phyloP scores from a whole-genome alignment of 2,113 vertebrate species.

The Coturnix japonica region DNA sequence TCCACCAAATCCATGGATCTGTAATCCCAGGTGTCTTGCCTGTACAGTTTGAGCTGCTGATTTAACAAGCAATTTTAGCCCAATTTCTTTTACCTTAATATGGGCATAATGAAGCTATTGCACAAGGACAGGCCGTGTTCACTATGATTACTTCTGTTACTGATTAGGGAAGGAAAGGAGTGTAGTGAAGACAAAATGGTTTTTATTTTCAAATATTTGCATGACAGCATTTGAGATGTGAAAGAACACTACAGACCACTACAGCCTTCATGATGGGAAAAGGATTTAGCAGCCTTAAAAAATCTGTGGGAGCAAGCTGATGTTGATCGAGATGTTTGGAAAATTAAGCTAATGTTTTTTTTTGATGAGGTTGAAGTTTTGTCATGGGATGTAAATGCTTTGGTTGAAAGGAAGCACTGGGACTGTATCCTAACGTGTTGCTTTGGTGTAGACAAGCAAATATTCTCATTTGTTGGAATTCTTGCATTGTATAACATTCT shows the following conservation, averaged over 20 bases:
- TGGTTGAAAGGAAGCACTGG: neutral
- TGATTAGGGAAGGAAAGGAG: neutral
- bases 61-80: neutral
- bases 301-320: neutral
- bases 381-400: neutral
- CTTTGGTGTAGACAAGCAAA: neutral
- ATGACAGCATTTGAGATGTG: constrained; percentile 14
- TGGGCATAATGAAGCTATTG: neutral
- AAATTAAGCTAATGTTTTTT: constrained; percentile 19
- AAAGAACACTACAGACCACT: neutral
- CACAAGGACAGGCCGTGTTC: neutral
- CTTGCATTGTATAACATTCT: neutral
- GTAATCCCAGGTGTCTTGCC: neutral
- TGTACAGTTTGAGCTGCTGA: neutral
- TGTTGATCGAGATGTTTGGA: constrained; percentile 24
- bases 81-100: neutral
- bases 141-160: neutral
- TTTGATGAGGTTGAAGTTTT: neutral
- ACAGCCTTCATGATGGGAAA: neutral
- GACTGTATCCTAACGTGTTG: neutral
- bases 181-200: neutral
- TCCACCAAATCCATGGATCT: neutral
- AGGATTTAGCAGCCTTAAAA: neutral
- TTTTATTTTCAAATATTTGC: constrained; percentile 16
- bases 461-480: constrained; percentile 9